Conservation (phyloP, 2,888 invertebrate genomes). For the Mimumesa dahlbomi region DNA sequence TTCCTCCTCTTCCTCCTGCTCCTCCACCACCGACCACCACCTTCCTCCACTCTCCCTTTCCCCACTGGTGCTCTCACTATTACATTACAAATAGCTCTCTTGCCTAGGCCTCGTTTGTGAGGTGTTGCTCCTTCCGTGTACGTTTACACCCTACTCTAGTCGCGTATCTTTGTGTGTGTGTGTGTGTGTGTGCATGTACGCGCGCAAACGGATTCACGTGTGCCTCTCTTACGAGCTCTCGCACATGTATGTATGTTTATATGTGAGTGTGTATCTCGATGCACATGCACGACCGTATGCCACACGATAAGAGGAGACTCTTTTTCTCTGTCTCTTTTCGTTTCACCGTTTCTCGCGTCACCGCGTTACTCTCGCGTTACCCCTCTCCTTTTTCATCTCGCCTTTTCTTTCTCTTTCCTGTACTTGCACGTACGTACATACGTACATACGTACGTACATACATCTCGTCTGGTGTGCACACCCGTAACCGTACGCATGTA, state of each 20-base stretch:
- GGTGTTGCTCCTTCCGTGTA: constrained; percentile 59
- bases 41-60: constrained; percentile 70
- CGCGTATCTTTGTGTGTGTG: constrained; percentile 13
- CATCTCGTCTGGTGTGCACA: constrained; percentile 9
- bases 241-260: no score
- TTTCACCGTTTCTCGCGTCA: background rate
- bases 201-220: constrained; percentile 9
- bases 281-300: constrained; percentile 25
- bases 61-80: constrained; percentile 72
- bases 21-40: constrained; percentile 58
- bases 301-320: constrained; percentile 28
- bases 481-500: constrained; percentile 8
- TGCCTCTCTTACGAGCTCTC: background rate
- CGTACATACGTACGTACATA: constrained; percentile 13
- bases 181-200: no score
- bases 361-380: background rate
- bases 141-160: constrained; percentile 23
- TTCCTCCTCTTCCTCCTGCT: constrained; percentile 71
- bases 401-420: constrained; percentile 27
- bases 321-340: constrained; percentile 11
- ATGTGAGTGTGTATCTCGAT: constrained; percentile 12
- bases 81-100: constrained; percentile 76
- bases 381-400: background rate
- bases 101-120: constrained; percentile 67
- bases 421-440: no score